A percentile compares a stretch with the other conserved stretches of the same genome.
phyloP scores from a whole-genome alignment of 1,140 invertebrate genomes.

The Dendrolimus kikuchii region DNA sequence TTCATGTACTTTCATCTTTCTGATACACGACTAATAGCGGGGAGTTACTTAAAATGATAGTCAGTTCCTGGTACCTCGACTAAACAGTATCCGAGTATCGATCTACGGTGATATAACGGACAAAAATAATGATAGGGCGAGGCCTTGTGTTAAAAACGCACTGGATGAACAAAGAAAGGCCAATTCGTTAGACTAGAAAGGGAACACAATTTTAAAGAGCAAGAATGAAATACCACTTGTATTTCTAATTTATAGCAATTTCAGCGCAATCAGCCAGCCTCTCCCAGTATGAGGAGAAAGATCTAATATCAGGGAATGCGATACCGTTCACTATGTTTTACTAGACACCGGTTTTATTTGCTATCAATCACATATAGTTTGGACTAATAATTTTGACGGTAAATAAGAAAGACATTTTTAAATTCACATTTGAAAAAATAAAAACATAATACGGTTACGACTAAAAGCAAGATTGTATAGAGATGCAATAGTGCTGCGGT shows the following conservation, averaged over 20 bases:
- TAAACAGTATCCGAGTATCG: constrained; percentile 16
- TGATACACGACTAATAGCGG: constrained; percentile 13
- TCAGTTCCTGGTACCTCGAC: constrained; percentile 5
- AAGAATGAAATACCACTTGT: constrained; percentile 52
- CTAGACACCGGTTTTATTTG: no score
- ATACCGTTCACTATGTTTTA: constrained; percentile 39
- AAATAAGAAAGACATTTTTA: no score
- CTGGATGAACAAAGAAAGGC: constrained; percentile 60
- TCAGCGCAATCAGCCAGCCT: constrained; percentile 48
- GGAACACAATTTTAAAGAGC: constrained; percentile 62
- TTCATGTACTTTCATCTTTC: constrained; percentile 19
- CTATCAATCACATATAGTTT: no score
- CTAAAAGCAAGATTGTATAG: constrained; percentile 33
- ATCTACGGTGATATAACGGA: constrained; percentile 19
- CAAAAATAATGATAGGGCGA: constrained; percentile 29
- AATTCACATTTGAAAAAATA: constrained; percentile 32
- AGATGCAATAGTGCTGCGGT: constrained; percentile 61
- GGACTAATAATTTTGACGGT: no score
- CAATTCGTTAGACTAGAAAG: constrained; percentile 65
- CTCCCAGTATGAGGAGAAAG: constrained; percentile 48
- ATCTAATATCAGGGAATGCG: constrained; percentile 50
- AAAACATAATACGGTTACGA: constrained; percentile 28
- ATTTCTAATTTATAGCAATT: constrained; percentile 67
- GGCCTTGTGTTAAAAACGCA: constrained; percentile 30
- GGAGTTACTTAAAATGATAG: constrained; percentile 13